Evolutionary conservation across 2,797 vertebrate genomes (phyloP), one percentile per base, ranked within the genome.

Genomic region (Varecia variegata): DNA sequence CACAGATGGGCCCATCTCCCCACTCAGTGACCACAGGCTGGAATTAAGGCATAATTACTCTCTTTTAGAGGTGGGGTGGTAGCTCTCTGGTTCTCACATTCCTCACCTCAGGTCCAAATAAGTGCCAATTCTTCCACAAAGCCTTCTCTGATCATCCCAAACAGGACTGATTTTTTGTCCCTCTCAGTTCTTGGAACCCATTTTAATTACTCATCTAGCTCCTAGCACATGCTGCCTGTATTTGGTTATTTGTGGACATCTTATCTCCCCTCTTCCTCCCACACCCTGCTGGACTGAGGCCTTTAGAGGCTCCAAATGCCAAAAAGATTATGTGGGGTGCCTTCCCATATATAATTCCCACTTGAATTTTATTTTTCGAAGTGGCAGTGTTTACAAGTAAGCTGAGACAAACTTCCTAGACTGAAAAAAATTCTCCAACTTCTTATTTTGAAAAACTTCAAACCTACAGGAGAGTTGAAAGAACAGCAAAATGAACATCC

Each of bases 341-440:
- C 18, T 68, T n/a, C 56, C 50, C 13, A 10, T 43, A 56, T 62
- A 50, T 62, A 83, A 76, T 93, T 90, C 17, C 74, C 68, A 79
- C 67, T 79, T 50, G 47, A 79, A 62, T 35, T 79, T 96, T 80
- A 70, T 71, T 92, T 90, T 87, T 82, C 43, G 70, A 92, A 56
- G 25, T 76, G 60, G 7, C 47, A 32, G n/a, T 71, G 32, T 38
- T 47, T 87, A 45, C 13, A 82, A 68, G 15, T 54, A 86, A 68
- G 54, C 30, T 60, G 43, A 94, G 58, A 88, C 54, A 93, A 88
- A 73, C 52, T 73, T 74, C 43, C 54, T 85, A 76, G 35, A 85
- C 43, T 73, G 20, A 71, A 81, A 82, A 62, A 85, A 68, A 6
- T 14, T 89, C 40, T 52, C 30, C 27, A 58, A 58, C 25, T 58